Evolutionary conservation across 1,140 invertebrate genomes (phyloP).

Genomic region (Lithobius niger): DNA sequence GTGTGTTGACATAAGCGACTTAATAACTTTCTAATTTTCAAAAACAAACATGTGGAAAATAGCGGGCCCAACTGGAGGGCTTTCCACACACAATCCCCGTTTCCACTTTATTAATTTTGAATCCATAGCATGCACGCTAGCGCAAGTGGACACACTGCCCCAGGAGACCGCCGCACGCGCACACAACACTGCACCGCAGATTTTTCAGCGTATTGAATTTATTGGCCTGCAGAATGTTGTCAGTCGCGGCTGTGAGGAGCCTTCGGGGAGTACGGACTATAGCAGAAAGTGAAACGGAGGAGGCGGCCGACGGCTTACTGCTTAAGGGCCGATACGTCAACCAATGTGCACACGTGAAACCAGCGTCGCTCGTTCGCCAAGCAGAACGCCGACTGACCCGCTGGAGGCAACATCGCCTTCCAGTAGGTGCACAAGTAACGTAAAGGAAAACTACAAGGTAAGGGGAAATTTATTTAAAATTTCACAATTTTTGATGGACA

Average conservation of each 20-base stretch:
- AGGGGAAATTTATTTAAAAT: too few species aligned
- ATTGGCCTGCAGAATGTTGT: background rate
- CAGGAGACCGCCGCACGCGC: background rate
- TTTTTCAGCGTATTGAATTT: constrained; percentile 3
- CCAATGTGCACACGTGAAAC: too few species aligned
- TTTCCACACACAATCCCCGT: background rate
- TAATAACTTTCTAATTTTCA: constrained; percentile 11
- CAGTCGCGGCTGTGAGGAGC: background rate
- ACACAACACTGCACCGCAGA: background rate
- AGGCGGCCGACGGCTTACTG: background rate
- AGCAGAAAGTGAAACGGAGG: background rate
- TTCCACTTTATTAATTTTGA: constrained; percentile 9
- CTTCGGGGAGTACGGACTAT: background rate
- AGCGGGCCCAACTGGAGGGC: background rate
- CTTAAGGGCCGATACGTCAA: too few species aligned
- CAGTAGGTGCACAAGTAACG: too few species aligned
- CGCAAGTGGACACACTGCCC: background rate
- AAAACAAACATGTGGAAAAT: background rate
- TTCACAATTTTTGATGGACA: too few species aligned
- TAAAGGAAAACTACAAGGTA: too few species aligned
- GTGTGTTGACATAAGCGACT: background rate
- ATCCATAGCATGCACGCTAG: background rate
- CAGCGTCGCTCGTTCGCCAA: background rate
- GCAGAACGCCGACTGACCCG: background rate
- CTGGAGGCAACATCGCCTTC: background rate